A percentile compares a stretch with the other conserved stretches of the same genome.
phyloP scores from a whole-genome alignment of 1,140 invertebrate genomes.

The Leptinotarsa texana region DNA sequence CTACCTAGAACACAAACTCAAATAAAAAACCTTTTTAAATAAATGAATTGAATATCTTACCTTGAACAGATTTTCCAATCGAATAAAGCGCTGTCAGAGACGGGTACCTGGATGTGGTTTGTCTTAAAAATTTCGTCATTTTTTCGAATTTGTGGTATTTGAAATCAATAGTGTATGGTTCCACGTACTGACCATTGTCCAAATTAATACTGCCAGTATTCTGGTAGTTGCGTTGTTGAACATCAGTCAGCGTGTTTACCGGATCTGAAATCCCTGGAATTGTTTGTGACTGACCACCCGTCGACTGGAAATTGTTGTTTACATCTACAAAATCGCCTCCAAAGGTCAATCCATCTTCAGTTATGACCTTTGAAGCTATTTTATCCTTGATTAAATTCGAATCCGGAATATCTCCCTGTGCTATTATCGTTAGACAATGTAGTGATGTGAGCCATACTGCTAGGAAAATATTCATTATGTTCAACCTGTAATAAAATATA shows the following conservation, averaged over 20 bases:
- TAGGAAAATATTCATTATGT: constrained; percentile 13
- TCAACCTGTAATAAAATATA: too few relatives aligned
- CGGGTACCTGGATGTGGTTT: constrained; percentile 78
- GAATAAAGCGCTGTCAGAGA: constrained; percentile 87
- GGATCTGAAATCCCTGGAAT: neutral
- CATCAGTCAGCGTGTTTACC: neutral
- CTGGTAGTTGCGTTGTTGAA: constrained; percentile 25
- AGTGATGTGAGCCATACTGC: neutral
- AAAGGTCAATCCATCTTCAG: neutral
- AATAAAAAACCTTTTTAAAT: neutral
- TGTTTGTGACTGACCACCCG: neutral
- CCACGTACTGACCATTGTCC: constrained; percentile 28
- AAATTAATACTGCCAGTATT: constrained; percentile 23
- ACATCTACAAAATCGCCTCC: neutral
- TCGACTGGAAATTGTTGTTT: neutral
- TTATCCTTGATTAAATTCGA: neutral
- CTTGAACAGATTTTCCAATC: constrained; percentile 91
- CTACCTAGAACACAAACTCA: constrained; percentile 63
- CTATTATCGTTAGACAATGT: constrained; percentile 5
- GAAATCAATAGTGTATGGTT: constrained; percentile 66
- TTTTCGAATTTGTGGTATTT: constrained; percentile 88
- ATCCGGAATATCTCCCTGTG: constrained; percentile 7
- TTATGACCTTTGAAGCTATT: neutral
- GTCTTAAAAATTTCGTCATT: constrained; percentile 80
- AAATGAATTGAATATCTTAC: constrained; percentile 56